Evolutionary conservation across 2,888 invertebrate genomes (phyloP), one percentile per base, ranked within the genome.

Genomic region (Pegoplata infirma): DNA sequence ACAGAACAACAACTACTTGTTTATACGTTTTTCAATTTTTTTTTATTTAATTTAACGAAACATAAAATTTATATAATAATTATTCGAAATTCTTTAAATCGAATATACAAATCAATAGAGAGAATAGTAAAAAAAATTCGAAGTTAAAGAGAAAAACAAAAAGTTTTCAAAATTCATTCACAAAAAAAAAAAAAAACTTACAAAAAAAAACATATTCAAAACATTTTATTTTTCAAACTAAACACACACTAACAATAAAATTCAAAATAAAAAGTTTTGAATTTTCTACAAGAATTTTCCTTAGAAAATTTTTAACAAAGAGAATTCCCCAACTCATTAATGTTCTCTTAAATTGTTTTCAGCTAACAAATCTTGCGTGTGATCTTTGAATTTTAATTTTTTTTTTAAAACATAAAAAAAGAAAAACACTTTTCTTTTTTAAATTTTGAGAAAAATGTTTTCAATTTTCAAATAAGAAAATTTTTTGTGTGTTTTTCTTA

Each of bases 1-100:
- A 51, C 47, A 28, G 40, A 61, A 79, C 71, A 79, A 79, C 79
- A 79, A 79, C 79, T 75, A 79, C 79, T 79, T 79, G 79, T 79
- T 79, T 79, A 75, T 75, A 66, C 10, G 23, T 32, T 25, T 17
- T 47, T 59, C 12, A n/a, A n/a, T n/a, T n/a, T n/a, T n/a, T n/a
- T 47, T n/a, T 59, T n/a, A n/a, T n/a, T n/a, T n/a, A n/a, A n/a
- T 64, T 21, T 17, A 51, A 66, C 47, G 19, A 61, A 21, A 47
- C 23, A 66, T n/a, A n/a, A 59, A 36, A 55, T 77, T 73, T 73
- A 77, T 68, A 73, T 68, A 77, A 77, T 61, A 51, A 51, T 19
- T 16, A 58, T 69, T 69, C 69, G 73, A 58, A 58, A 58, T 14
- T 63, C 10, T 53, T n/a, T n/a, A n/a, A 23, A 23, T 36, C 19